Evolutionary conservation across 2,113 vertebrate species (phyloP).

Genomic region (Elephantulus edwardii): DNA sequence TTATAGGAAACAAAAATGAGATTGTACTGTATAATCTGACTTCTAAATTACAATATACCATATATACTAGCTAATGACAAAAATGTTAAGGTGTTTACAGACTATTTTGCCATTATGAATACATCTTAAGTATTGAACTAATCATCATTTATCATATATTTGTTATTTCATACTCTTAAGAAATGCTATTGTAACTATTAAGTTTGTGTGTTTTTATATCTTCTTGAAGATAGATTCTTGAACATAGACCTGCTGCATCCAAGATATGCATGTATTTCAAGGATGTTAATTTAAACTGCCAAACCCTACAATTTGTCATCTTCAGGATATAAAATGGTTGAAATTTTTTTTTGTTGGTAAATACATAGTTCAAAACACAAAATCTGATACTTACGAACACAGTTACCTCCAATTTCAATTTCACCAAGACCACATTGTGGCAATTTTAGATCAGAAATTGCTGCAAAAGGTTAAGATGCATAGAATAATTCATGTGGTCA

Average conservation of each 20-base stretch:
- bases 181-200: background rate
- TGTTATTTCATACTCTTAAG: background rate
- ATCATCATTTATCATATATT: background rate
- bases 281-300: background rate
- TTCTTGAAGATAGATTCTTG: background rate
- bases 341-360: conserved; percentile 5
- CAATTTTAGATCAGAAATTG: conserved; percentile 78
- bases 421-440: conserved; percentile 79
- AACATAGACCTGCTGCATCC: background rate
- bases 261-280: background rate
- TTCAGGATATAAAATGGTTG: background rate
- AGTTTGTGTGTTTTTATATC: background rate
- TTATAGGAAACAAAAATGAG: background rate
- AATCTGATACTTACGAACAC: conserved; percentile 82
- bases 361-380: background rate
- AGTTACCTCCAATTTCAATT: conserved; percentile 77
- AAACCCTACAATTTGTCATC: background rate
- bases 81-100: background rate
- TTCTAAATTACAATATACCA: background rate
- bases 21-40: background rate
- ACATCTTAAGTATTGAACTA: background rate
- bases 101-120: background rate
- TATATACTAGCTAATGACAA: background rate
- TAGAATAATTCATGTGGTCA: background rate
- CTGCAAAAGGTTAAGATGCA: conserved; percentile 73